phyloP scores from a whole-genome alignment of 2,113 vertebrate genomes.

The Peromyscus leucopus region DNA sequence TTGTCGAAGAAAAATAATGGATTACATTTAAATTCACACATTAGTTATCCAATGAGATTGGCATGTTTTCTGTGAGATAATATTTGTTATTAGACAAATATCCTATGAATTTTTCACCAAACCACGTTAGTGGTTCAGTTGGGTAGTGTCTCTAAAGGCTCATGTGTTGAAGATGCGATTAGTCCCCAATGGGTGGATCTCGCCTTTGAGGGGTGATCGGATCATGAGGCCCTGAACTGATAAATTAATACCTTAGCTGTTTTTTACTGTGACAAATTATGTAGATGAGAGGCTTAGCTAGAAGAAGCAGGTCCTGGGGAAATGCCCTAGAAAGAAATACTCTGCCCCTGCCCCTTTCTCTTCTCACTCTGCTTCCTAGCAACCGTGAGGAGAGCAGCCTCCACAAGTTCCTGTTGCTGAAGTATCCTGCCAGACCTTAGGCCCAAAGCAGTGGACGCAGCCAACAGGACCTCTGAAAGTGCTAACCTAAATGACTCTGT shows the following conservation, averaged over 20 bases:
- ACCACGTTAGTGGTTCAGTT: neutral
- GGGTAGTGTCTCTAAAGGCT: neutral
- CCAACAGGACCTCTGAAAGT: neutral
- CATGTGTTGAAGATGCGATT: neutral
- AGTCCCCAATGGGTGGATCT: neutral
- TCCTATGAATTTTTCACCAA: too few relatives aligned
- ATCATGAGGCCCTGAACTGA: neutral
- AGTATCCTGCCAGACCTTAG: neutral
- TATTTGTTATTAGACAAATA: neutral
- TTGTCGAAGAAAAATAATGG: neutral
- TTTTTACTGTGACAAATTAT: neutral
- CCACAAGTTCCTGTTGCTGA: too few relatives aligned
- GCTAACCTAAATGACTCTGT: neutral
- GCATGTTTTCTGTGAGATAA: neutral
- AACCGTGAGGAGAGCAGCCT: neutral
- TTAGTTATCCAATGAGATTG: neutral
- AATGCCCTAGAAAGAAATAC: too few relatives aligned
- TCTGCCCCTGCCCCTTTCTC: neutral
- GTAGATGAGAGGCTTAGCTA: neutral
- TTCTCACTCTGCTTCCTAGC: neutral
- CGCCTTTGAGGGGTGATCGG: neutral
- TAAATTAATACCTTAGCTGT: neutral
- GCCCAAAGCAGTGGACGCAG: neutral
- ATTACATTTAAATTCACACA: neutral
- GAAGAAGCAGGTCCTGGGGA: neutral